These are phyloP conservation scores for Artibeus jamaicensis DNA, from an alignment of 2,797 vertebrate species.

Conservation along the genomic window DNA sequence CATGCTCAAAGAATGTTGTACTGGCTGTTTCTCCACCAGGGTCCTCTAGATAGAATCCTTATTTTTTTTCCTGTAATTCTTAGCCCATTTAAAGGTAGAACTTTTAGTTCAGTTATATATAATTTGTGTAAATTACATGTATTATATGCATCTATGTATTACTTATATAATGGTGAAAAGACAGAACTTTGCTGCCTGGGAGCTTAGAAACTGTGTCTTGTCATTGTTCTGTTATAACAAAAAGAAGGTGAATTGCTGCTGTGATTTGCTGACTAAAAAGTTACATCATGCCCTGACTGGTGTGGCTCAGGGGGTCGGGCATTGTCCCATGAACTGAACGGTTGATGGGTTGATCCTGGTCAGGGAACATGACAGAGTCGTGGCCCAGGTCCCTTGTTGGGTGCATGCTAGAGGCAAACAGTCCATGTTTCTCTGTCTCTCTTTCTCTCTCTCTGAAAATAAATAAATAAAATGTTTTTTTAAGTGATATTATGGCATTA, in stretches of 20 bases:
- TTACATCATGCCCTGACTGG: background rate
- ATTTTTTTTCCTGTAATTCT: background rate
- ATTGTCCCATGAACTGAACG: too few relatives aligned
- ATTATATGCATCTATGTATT: background rate
- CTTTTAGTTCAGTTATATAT: background rate
- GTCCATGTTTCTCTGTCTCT: too few relatives aligned
- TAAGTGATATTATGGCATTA: background rate
- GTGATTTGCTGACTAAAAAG: constrained; percentile 22
- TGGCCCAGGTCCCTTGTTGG: too few relatives aligned
- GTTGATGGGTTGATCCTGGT: too few relatives aligned
- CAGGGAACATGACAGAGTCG: too few relatives aligned
- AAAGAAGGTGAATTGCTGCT: background rate
- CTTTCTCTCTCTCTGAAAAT: background rate
- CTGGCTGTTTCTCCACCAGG: background rate
- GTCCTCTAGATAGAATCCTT: background rate
- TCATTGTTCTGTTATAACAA: background rate
- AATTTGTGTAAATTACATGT: background rate
- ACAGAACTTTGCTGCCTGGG: background rate
- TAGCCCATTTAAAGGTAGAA: background rate
- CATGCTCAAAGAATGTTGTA: background rate
- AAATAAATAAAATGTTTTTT: background rate
- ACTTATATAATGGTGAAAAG: background rate
- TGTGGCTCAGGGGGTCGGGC: too few relatives aligned
- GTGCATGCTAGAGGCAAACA: too few relatives aligned
- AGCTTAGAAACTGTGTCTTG: background rate